Base-by-base conservation (phyloP, 1,140 invertebrate genomes). In the Oscheius sp. region DNA sequence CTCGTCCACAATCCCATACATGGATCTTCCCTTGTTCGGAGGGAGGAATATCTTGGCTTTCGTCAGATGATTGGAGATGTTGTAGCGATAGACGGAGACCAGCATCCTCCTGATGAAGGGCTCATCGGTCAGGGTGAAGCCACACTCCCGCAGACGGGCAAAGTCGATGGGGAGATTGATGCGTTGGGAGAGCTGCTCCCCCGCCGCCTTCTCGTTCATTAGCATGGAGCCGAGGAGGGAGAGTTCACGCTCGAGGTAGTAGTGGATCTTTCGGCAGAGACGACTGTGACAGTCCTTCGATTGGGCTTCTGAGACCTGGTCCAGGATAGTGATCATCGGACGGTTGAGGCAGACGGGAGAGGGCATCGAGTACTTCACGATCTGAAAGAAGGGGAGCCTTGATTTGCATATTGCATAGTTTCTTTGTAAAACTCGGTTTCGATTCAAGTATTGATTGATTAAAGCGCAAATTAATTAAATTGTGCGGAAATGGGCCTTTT, bases 341-440 rank as follows among this genome's bases (percentile, higher is more conserved):
- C 84, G 79, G 78, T 85, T 85, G 4, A 85, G 68, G 38, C 77
- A 85, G 20, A 85, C 89, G 87, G 81, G 68, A 31, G 78, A 79
- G 18, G 84, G 85, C 36, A 79, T 79, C 28, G 82, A 83, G 63
- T 82, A 81, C 68, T 85, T 86, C 1, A 86, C 82, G 36, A 85
- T 79, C 76, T 86, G 84, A 13, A n/a, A 85, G 71, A 10, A 72
- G 46, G 18, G 63, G 67, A 29, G n/a, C n/a, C n/a, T n/a, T n/a
- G n/a, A n/a, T n/a, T n/a, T n/a, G n/a, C n/a, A n/a, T n/a, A n/a
- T n/a, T n/a, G n/a, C n/a, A n/a, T n/a, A n/a, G n/a, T n/a, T n/a
- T n/a, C n/a, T n/a, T n/a, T n/a, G n/a, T n/a, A n/a, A n/a, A n/a
- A n/a, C n/a, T n/a, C n/a, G n/a, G n/a, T n/a, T n/a, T n/a, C n/a